These are phyloP conservation scores for Paraescarpia echinospica DNA, from an alignment of 1,140 invertebrate genomes.

Conservation along the genomic window DNA sequence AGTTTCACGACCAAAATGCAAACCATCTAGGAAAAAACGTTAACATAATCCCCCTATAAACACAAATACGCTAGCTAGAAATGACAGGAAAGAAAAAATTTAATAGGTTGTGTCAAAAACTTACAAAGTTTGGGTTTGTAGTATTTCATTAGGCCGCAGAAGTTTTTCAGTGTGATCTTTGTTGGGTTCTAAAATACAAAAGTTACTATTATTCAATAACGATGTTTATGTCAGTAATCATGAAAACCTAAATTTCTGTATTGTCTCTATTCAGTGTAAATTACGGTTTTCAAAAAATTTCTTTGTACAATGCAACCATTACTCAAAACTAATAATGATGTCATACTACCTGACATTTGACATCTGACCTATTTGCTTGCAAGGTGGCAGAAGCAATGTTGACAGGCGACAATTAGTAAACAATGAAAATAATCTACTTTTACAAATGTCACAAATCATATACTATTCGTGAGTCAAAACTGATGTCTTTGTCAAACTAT, in stretches of 20 bases:
- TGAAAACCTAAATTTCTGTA: too few species aligned
- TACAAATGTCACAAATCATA: too few species aligned
- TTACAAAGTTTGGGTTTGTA: constrained; percentile 64
- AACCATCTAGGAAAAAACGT: too few species aligned
- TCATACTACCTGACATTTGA: too few species aligned
- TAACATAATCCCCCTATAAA: too few species aligned
- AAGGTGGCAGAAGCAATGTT: too few species aligned
- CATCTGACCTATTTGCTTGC: too few species aligned
- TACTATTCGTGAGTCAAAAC: too few species aligned
- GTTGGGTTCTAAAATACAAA: constrained; percentile 57
- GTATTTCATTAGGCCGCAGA: constrained; percentile 78
- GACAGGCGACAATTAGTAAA: too few species aligned
- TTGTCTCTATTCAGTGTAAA: neutral
- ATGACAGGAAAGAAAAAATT: constrained; percentile 29
- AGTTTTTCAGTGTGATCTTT: constrained; percentile 74
- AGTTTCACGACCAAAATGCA: too few species aligned
- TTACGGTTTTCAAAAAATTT: neutral
- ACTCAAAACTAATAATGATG: neutral
- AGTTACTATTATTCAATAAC: constrained; percentile 7
- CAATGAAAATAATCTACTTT: too few species aligned
- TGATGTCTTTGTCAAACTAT: neutral
- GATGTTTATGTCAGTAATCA: neutral
- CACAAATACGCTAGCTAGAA: too few species aligned
- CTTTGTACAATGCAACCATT: neutral
- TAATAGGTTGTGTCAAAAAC: constrained; percentile 24